phyloP scores from a whole-genome alignment of 2,888 invertebrate species.

The Rotaria magnacalcarata region DNA sequence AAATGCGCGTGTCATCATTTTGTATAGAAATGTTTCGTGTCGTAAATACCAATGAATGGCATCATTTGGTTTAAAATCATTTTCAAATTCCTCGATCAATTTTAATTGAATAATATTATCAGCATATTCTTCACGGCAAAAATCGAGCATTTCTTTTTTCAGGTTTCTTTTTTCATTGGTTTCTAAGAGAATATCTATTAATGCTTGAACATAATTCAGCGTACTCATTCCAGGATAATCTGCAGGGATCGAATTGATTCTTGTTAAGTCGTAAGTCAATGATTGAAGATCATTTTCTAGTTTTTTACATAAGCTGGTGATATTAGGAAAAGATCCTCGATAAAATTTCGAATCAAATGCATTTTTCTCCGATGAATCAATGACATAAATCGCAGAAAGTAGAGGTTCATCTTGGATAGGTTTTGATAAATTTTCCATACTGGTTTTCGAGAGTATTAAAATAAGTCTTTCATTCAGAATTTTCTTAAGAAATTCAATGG shows the following conservation, averaged over 20 bases:
- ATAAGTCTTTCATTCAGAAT: background rate
- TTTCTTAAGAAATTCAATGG: background rate
- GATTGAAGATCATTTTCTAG: background rate
- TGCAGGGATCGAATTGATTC: background rate
- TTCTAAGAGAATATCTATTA: background rate
- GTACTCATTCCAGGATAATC: background rate
- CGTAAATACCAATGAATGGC: conserved; percentile 10
- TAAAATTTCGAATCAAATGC: background rate
- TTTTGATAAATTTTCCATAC: background rate
- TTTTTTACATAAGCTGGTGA: background rate
- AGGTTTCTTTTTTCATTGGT: background rate
- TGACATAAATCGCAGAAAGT: background rate
- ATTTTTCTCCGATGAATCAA: background rate
- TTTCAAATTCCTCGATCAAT: conserved; percentile 9
- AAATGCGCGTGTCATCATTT: background rate
- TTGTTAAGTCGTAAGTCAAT: background rate
- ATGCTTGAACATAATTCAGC: background rate
- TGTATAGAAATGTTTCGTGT: background rate
- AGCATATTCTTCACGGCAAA: background rate
- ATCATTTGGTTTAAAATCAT: background rate
- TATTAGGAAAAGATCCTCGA: background rate
- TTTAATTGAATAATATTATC: background rate
- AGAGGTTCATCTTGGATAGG: background rate
- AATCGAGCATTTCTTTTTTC: conserved; percentile 4
- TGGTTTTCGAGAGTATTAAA: background rate